Percentiles rank a stretch among this genome's conserved stretches.
These are phyloP conservation scores for Drosophila ironensis DNA, from an alignment of 1,140 invertebrate species.

Conservation along the genomic window DNA sequence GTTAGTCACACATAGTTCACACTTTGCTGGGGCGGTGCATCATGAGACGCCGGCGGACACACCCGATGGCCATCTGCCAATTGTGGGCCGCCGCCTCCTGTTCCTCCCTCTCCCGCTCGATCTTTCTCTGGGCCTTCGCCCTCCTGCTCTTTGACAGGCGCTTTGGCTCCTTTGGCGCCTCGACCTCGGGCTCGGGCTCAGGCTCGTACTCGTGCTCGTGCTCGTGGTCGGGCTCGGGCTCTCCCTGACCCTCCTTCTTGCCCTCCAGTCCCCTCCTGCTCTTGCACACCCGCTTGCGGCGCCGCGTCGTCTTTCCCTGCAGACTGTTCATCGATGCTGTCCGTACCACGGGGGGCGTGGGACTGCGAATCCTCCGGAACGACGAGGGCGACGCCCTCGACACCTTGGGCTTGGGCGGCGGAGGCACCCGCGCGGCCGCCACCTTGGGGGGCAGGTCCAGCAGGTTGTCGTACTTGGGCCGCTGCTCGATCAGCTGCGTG, in stretches of 20 bases:
- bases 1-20: neutral
- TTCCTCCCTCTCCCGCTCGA: neutral
- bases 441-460: slow-evolving; percentile 3
- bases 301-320: neutral
- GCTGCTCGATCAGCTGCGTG: slow-evolving; percentile 1
- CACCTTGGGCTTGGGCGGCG: neutral
- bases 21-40: neutral
- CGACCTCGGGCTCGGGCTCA: neutral
- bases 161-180: neutral
- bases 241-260: neutral
- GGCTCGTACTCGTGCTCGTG: neutral
- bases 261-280: neutral
- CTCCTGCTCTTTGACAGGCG: neutral
- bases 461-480: slow-evolving; percentile 54
- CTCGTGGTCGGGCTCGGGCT: neutral
- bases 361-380: neutral
- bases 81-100: neutral
- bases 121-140: neutral
- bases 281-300: neutral
- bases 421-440: neutral
- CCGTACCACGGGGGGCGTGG: neutral
- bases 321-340: neutral
- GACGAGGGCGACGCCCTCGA: neutral
- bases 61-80: slow-evolving; percentile 1
- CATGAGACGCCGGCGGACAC: neutral